These are phyloP conservation scores for Drosophila kepulauana DNA, from an alignment of 1,140 invertebrate genomes.

Conservation along the genomic window DNA sequence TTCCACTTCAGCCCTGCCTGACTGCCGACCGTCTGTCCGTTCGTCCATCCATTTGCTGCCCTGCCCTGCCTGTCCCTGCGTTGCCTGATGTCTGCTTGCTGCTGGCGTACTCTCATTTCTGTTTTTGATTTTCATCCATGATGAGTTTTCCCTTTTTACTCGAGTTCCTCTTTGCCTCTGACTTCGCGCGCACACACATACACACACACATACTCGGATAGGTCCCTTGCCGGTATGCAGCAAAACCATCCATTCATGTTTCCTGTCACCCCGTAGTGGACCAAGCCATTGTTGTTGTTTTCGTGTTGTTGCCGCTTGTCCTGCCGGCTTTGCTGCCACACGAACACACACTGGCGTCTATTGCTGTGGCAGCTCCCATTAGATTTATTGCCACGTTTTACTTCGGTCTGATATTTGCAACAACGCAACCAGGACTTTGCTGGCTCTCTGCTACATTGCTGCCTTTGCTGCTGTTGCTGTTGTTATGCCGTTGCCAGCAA, in stretches of 20 bases:
- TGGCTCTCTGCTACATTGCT: slow-evolving; percentile 1
- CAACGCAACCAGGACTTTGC: slow-evolving; percentile 43
- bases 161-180: slow-evolving; percentile 57
- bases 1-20: slow-evolving; percentile 74
- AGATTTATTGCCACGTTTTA: slow-evolving; percentile 84
- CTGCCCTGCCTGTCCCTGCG: slow-evolving; percentile 8
- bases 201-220: slow-evolving; percentile 38
- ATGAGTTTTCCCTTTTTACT: slow-evolving; percentile 78
- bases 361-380: slow-evolving; percentile 67
- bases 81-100: not conserved
- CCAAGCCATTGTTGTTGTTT: slow-evolving; percentile 39
- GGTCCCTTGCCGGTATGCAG: slow-evolving; percentile 46
- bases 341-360: slow-evolving; percentile 14
- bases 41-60: slow-evolving; percentile 22
- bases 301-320: slow-evolving; percentile 50
- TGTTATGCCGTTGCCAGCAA: slow-evolving; percentile 49
- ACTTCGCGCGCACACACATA: slow-evolving; percentile 44
- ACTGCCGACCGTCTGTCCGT: slow-evolving; percentile 9
- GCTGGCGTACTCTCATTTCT: slow-evolving; percentile 63
- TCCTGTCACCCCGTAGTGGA: slow-evolving; percentile 79
- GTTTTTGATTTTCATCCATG: slow-evolving; percentile 82
- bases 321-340: slow-evolving; percentile 33
- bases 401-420: slow-evolving; percentile 70
- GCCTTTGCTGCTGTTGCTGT: slow-evolving; percentile 24
- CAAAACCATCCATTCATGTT: slow-evolving; percentile 82